A percentile compares a stretch with the other conserved stretches of the same genome.
Evolutionary conservation across 2,797 vertebrate genomes (phyloP).

Genomic region (Enteromius treurensis): DNA sequence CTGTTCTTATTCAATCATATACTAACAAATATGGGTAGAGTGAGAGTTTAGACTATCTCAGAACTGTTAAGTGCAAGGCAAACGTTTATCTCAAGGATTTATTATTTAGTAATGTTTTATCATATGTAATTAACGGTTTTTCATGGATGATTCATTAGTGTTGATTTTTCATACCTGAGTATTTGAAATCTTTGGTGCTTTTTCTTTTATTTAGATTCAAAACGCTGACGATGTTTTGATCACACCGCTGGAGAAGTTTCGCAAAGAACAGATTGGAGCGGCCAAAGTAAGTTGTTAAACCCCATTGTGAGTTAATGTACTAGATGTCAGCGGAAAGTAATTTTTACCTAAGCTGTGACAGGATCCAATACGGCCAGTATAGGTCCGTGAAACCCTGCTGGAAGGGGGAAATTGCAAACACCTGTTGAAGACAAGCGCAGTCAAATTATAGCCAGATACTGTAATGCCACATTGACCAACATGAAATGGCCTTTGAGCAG

Average conservation of each 20-base stretch:
- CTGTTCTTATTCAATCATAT: background rate
- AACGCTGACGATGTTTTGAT: conserved; percentile 97
- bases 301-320: conserved; percentile 34
- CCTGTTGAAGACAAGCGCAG: conserved; percentile 52
- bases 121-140: background rate
- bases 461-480: conserved; percentile 55
- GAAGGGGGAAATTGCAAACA: conserved; percentile 59
- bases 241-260: conserved; percentile 94
- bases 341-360: conserved; percentile 38
- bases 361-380: conserved; percentile 48
- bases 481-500: conserved; percentile 1
- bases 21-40: background rate
- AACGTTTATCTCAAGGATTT: background rate
- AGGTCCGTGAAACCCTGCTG: conserved; percentile 43
- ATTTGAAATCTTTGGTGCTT: conserved; percentile 32
- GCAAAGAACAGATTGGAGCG: conserved; percentile 97
- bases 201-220: conserved; percentile 84
- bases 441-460: conserved; percentile 57
- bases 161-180: background rate
- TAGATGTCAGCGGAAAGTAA: conserved; percentile 45
- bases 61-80: background rate
- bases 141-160: background rate
- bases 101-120: conserved; percentile 11
- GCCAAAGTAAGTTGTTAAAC: conserved; percentile 88
- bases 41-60: conserved; percentile 1